Evolutionary conservation across 1,140 invertebrate genomes (phyloP).

Genomic region (Zeugodacus cucurbitae): DNA sequence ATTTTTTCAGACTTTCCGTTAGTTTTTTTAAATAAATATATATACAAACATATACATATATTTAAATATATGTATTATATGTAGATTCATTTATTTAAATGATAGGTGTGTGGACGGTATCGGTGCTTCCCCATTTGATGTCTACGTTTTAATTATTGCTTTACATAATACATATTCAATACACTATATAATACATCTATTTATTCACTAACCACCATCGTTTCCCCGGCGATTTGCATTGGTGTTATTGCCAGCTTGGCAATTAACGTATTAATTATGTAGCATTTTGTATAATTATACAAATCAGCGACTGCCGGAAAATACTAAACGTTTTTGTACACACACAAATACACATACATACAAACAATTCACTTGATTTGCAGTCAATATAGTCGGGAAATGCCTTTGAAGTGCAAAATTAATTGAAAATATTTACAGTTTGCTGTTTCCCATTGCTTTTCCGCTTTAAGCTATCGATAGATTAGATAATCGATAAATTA

Average conservation of each 20-base stretch:
- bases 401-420: no score
- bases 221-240: not conserved
- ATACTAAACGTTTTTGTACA: not conserved
- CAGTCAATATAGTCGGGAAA: not conserved
- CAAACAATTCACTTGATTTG: not conserved
- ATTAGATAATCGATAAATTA: no score
- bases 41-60: no score
- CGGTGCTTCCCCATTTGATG: not conserved
- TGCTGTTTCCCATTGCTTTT: not conserved
- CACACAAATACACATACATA: not conserved
- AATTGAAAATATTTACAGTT: not conserved
- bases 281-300: not conserved
- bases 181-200: no score
- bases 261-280: slow-evolving; percentile 6
- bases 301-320: slow-evolving; percentile 26
- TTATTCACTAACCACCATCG: not conserved
- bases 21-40: not conserved
- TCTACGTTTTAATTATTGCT: not conserved
- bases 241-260: not conserved
- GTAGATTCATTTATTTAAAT: no score
- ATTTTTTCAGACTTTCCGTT: not conserved
- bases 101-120: not conserved
- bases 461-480: no score
- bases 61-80: no score
- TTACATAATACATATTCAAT: not conserved